These are phyloP conservation scores for Tetrapedia diversipes DNA, from an alignment of 2,888 invertebrate genomes.

Conservation along the genomic window DNA sequence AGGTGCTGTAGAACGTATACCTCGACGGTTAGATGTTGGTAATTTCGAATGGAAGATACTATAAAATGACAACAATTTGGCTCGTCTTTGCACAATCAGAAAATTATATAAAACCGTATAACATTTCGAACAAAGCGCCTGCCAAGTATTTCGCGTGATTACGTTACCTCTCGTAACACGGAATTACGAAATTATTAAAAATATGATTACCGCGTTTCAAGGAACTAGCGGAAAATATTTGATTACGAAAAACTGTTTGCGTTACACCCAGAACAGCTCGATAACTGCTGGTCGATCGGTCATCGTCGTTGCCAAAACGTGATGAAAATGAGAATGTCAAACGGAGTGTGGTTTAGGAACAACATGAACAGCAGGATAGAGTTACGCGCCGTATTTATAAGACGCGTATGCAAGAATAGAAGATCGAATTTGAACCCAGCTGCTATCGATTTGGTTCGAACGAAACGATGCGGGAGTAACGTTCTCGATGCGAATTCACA, in stretches of 20 bases:
- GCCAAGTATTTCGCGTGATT: constrained; percentile 69
- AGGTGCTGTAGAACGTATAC: background rate
- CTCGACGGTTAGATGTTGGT: background rate
- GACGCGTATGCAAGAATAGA: constrained; percentile 46
- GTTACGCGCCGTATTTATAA: constrained; percentile 58
- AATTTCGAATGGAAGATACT: constrained; percentile 10
- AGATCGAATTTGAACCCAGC: constrained; percentile 25
- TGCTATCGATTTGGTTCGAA: constrained; percentile 7
- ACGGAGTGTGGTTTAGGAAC: constrained; percentile 29
- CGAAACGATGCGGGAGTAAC: background rate
- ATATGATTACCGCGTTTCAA: background rate
- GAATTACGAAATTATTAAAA: constrained; percentile 55
- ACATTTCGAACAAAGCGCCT: constrained; percentile 67
- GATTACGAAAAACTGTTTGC: no score
- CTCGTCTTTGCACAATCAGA: constrained; percentile 68
- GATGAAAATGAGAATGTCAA: constrained; percentile 48
- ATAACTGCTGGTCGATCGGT: background rate
- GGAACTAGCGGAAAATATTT: no score
- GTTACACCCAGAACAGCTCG: no score
- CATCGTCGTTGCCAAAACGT: constrained; percentile 32
- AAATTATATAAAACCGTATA: constrained; percentile 71
- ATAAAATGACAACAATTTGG: constrained; percentile 63
- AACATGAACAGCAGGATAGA: constrained; percentile 45
- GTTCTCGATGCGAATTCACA: constrained; percentile 28
- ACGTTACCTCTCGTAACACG: constrained; percentile 65